Percentiles rank a stretch among this genome's conserved stretches.
phyloP scores from a whole-genome alignment of 2,797 vertebrate species.

The Spinibarbus caldwelli region DNA sequence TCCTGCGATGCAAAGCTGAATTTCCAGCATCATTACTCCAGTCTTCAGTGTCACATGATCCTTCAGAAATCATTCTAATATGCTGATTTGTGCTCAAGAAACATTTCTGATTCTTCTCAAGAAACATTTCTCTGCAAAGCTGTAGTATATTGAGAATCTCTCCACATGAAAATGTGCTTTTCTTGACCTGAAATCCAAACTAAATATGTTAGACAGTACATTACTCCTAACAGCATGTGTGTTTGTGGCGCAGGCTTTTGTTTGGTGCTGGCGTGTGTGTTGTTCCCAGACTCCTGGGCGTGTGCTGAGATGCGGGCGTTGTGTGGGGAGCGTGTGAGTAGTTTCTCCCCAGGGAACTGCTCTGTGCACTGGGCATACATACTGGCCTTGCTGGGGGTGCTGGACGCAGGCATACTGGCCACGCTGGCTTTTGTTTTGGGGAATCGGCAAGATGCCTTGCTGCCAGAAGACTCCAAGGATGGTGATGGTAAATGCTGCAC shows the following conservation, averaged over 20 bases:
- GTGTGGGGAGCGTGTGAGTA: slow-evolving; percentile 80
- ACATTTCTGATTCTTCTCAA: background rate
- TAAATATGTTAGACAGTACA: no score
- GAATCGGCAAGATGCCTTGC: slow-evolving; percentile 82
- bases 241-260: slow-evolving; percentile 73
- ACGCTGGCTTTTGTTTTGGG: slow-evolving; percentile 84
- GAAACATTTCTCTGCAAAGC: background rate
- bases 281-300: slow-evolving; percentile 85
- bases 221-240: background rate
- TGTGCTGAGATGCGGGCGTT: slow-evolving; percentile 80
- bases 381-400: slow-evolving; percentile 80
- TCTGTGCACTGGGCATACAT: slow-evolving; percentile 84
- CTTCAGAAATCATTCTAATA: background rate
- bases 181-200: background rate
- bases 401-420: slow-evolving; percentile 82
- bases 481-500: slow-evolving; percentile 67
- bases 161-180: background rate
- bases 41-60: background rate
- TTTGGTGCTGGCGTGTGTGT: slow-evolving; percentile 77
- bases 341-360: slow-evolving; percentile 83
- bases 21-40: background rate
- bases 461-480: slow-evolving; percentile 76
- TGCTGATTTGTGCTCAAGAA: background rate
- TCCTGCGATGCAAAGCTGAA: background rate
- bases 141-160: background rate